Conservation (phyloP, 2,113 vertebrate genomes). For the Elanus axillaris region DNA sequence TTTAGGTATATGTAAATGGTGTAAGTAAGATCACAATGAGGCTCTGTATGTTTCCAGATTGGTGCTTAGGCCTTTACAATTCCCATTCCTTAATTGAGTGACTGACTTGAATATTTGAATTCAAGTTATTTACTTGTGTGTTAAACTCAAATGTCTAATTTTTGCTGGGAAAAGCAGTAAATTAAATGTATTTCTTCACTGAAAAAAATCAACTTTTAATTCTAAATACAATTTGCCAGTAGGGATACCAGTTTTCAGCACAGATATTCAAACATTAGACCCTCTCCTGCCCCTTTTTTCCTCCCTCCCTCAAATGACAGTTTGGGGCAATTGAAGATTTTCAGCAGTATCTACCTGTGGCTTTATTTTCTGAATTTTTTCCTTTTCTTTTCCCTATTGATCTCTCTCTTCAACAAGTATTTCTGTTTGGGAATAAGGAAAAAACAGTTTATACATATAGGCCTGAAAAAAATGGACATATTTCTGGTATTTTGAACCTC, state of each 20-base stretch:
- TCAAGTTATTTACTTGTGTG: not conserved
- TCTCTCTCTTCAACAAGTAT: not conserved
- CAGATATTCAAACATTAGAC: not conserved
- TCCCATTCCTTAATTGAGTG: not conserved
- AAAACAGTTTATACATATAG: not conserved
- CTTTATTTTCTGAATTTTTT: not conserved
- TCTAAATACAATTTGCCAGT: not conserved
- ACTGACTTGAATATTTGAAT: not conserved
- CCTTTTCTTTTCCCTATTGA: not conserved
- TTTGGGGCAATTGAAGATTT: not conserved
- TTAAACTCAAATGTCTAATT: not conserved
- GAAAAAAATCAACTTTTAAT: not conserved
- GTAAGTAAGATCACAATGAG: not conserved
- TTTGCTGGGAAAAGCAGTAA: not conserved
- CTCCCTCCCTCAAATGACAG: not conserved
- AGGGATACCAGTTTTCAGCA: not conserved
- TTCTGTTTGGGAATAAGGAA: not conserved
- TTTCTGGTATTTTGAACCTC: not conserved
- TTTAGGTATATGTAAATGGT: not conserved
- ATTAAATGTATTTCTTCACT: not conserved
- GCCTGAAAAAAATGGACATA: not conserved
- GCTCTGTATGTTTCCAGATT: not conserved
- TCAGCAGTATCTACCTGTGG: not conserved
- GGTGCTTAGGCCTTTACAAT: not conserved
- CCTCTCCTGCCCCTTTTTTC: not conserved